phyloP scores from a whole-genome alignment of 2,797 vertebrate genomes.

The Streptopelia turtur region DNA sequence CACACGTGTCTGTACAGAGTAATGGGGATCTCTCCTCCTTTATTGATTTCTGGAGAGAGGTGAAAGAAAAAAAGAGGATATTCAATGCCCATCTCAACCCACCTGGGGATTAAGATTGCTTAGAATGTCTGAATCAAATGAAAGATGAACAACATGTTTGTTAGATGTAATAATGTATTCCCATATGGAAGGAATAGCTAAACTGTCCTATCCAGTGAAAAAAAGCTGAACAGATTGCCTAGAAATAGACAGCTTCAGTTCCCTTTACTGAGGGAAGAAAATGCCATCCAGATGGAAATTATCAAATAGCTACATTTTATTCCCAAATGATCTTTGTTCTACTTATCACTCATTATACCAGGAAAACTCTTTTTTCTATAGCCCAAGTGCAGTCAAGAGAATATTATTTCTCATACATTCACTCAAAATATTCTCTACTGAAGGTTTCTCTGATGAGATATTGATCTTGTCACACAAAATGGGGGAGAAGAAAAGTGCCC shows the following conservation, averaged over 20 bases:
- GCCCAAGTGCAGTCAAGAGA: neutral
- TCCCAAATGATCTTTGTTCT: slow-evolving; percentile 49
- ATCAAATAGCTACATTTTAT: slow-evolving; percentile 40
- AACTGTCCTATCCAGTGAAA: slow-evolving; percentile 15
- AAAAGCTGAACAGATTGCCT: slow-evolving; percentile 55
- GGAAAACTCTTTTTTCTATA: neutral
- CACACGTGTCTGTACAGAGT: neutral
- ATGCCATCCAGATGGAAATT: slow-evolving; percentile 64
- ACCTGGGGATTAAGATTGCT: neutral
- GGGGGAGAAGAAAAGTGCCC: neutral
- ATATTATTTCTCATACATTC: neutral
- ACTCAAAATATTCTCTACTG: neutral
- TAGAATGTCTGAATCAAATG: neutral
- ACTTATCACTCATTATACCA: slow-evolving; percentile 25
- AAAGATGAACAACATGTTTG: slow-evolving; percentile 23
- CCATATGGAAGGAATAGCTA: slow-evolving; percentile 37
- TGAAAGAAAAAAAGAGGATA: neutral
- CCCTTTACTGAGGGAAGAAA: slow-evolving; percentile 3
- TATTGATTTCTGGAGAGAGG: neutral
- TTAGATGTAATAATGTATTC: slow-evolving; percentile 31
- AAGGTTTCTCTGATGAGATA: neutral
- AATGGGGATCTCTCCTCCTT: neutral
- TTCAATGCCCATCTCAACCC: neutral
- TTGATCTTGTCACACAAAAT: neutral
- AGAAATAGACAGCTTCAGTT: slow-evolving; percentile 34